These are phyloP conservation scores for Argentina silus DNA, from an alignment of 2,797 vertebrate genomes.

Conservation along the genomic window DNA sequence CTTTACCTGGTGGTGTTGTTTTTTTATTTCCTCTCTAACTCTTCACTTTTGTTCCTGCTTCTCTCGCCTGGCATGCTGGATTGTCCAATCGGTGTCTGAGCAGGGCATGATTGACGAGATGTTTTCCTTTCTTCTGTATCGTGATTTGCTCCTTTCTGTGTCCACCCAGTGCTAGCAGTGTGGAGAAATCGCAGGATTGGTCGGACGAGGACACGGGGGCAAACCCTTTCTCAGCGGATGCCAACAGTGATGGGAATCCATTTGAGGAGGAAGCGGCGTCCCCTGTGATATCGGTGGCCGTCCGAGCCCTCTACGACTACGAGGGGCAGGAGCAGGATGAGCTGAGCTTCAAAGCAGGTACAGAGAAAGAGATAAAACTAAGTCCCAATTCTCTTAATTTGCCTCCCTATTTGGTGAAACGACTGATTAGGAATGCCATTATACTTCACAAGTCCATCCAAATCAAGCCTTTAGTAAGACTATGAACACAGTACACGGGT, in stretches of 20 bases:
- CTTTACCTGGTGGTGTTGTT: slow-evolving; percentile 23
- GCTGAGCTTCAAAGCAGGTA: slow-evolving; percentile 96
- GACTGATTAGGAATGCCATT: too few relatives aligned
- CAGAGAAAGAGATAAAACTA: neutral
- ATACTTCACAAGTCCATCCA: too few relatives aligned
- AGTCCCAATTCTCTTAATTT: too few relatives aligned
- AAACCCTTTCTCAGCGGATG: slow-evolving; percentile 86
- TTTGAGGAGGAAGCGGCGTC: slow-evolving; percentile 88
- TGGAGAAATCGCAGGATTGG: slow-evolving; percentile 90
- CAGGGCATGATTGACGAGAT: slow-evolving; percentile 10
- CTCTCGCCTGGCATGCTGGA: slow-evolving; percentile 47
- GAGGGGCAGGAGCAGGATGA: slow-evolving; percentile 98
- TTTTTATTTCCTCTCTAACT: slow-evolving; percentile 36
- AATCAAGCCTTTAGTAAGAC: too few relatives aligned
- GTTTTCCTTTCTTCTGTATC: neutral
- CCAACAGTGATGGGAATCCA: slow-evolving; percentile 91
- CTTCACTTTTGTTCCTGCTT: slow-evolving; percentile 36
- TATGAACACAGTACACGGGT: too few relatives aligned
- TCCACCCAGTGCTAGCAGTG: slow-evolving; percentile 82
- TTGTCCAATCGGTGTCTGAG: slow-evolving; percentile 25
- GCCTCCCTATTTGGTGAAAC: too few relatives aligned
- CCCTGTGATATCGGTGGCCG: slow-evolving; percentile 82
- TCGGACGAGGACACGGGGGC: slow-evolving; percentile 91
- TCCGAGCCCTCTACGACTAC: slow-evolving; percentile 94
- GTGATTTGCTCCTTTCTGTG: slow-evolving; percentile 32